phyloP scores from a whole-genome alignment of 2,113 vertebrate species.

The Tiliqua scincoides region DNA sequence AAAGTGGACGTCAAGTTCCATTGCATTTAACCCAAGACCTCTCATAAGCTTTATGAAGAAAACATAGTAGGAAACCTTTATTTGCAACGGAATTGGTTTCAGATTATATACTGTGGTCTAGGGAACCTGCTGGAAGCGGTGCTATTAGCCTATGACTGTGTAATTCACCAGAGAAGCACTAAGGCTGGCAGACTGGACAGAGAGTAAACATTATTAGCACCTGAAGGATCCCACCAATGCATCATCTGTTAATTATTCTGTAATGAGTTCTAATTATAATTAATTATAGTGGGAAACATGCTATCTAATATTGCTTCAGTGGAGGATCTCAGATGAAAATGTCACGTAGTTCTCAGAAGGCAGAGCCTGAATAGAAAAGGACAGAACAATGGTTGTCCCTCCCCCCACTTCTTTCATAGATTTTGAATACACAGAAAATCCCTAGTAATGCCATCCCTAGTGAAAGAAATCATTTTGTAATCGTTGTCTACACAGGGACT shows the following conservation, averaged over 20 bases:
- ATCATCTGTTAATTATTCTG: slow-evolving; percentile 9
- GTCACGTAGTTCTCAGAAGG: background rate
- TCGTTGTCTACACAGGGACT: background rate
- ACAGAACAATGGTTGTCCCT: background rate
- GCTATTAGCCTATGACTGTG: background rate
- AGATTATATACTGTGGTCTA: background rate
- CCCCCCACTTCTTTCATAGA: background rate
- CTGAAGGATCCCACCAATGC: background rate
- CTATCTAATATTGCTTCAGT: background rate
- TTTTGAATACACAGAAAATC: background rate
- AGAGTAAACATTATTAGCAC: background rate
- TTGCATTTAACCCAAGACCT: background rate
- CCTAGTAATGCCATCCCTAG: background rate
- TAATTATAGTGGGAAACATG: background rate
- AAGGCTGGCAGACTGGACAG: background rate
- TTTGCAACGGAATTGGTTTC: background rate
- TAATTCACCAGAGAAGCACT: background rate
- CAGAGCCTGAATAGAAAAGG: slow-evolving; percentile 49
- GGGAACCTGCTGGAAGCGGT: no score
- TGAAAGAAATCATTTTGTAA: background rate
- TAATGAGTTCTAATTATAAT: no score
- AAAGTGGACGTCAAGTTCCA: background rate
- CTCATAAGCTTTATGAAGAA: background rate
- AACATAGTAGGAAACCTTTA: background rate
- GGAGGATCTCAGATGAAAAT: background rate